Conservation (phyloP, 1,140 invertebrate genomes). For the Eumaeus atala region DNA sequence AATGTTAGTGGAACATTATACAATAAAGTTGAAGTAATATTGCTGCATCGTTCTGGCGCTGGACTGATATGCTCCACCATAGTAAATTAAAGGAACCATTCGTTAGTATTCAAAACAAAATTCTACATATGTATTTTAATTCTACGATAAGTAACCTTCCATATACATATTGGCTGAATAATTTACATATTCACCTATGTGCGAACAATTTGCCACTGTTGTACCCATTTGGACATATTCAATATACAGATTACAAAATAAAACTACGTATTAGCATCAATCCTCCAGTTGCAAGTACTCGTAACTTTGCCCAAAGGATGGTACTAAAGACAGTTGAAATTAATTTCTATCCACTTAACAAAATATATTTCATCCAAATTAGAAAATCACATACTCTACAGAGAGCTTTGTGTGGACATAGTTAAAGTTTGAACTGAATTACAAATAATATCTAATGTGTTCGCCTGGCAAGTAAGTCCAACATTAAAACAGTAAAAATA, state of each 20-base stretch:
- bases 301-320: not conserved
- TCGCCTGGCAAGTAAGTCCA: no score
- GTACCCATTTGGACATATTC: slow-evolving; percentile 7
- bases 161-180: slow-evolving; percentile 39
- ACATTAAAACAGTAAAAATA: no score
- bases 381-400: no score
- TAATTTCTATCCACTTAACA: no score
- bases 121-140: slow-evolving; percentile 37
- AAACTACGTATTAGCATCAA: not conserved
- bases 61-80: slow-evolving; percentile 37
- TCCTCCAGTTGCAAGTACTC: not conserved
- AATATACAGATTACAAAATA: not conserved
- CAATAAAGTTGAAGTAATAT: not conserved
- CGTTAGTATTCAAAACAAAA: slow-evolving; percentile 32
- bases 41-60: slow-evolving; percentile 3
- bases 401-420: no score
- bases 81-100: slow-evolving; percentile 32
- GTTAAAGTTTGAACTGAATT: no score
- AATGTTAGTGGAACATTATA: not conserved
- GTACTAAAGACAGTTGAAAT: no score
- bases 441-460: no score
- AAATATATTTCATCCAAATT: no score
- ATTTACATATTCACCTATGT: slow-evolving; percentile 15
- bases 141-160: slow-evolving; percentile 31
- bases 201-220: slow-evolving; percentile 4